These are phyloP conservation scores for Trididemnum nubilum DNA, from an alignment of 23 tunicate species.

Conservation along the genomic window DNA sequence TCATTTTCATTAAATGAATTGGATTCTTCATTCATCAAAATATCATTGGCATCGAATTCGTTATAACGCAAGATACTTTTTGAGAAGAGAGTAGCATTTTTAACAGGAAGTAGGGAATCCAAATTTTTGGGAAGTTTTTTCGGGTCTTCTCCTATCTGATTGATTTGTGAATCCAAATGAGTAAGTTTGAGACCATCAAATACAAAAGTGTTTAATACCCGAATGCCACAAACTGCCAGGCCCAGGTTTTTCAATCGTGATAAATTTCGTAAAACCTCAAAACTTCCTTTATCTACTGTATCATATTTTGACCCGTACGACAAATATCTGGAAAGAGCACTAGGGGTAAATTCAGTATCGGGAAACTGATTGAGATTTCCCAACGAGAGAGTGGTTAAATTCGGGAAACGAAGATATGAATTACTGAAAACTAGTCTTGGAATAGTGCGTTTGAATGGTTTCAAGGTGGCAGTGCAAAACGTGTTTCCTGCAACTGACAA, in stretches of 20 bases:
- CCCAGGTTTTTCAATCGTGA: background rate
- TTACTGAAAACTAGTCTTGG: background rate
- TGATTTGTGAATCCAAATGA: background rate
- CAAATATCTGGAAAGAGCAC: background rate
- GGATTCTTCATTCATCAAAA: background rate
- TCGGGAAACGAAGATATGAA: background rate
- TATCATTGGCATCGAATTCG: too few relatives aligned
- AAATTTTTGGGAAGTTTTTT: background rate
- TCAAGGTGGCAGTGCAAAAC: background rate
- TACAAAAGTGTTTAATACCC: background rate
- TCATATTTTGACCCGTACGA: background rate
- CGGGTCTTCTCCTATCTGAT: background rate
- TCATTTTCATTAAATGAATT: too few relatives aligned
- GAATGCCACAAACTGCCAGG: background rate
- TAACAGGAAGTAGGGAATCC: background rate
- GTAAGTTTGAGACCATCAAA: background rate
- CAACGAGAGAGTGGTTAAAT: background rate
- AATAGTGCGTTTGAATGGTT: background rate
- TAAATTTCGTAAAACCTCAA: conserved; percentile 7
- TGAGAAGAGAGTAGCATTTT: background rate
- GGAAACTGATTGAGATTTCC: background rate
- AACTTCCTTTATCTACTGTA: background rate
- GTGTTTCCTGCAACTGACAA: conserved; percentile 2
- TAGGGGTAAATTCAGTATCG: background rate
- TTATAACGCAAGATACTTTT: background rate